Evolutionary conservation across 2,113 vertebrate species (phyloP).

Genomic region (Pitta sordida): DNA sequence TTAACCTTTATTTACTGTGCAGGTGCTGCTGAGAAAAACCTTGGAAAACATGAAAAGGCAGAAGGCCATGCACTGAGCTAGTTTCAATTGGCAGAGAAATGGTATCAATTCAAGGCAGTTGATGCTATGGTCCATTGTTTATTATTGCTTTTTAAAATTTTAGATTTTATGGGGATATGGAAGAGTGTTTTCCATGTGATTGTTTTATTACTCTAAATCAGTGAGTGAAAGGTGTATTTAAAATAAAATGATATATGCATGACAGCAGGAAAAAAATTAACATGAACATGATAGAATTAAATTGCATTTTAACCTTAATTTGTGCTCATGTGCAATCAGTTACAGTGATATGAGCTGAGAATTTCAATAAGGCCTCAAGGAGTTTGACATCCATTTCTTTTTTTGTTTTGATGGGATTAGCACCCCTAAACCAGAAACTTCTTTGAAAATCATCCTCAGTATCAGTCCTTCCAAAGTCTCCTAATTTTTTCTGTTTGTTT

Average conservation of each 20-base stretch:
- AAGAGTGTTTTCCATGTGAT: not conserved
- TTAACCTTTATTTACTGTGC: slow-evolving; percentile 61
- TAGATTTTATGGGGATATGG: not conserved
- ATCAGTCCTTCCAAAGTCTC: not conserved
- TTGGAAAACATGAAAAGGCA: slow-evolving; percentile 9
- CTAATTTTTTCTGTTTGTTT: not conserved
- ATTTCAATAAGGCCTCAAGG: slow-evolving; percentile 9
- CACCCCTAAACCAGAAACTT: not conserved
- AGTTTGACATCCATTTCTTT: slow-evolving; percentile 5
- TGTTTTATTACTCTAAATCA: not conserved
- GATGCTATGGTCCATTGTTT: not conserved
- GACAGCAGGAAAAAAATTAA: not conserved
- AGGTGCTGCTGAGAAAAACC: slow-evolving; percentile 44
- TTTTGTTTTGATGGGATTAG: slow-evolving; percentile 16
- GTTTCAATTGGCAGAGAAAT: slow-evolving; percentile 17
- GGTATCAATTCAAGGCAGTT: not conserved
- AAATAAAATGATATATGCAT: not conserved
- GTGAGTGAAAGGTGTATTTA: not conserved
- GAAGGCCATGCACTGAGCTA: not conserved
- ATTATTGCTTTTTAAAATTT: not conserved
- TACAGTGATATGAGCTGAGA: slow-evolving; percentile 25
- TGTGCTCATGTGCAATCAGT: slow-evolving; percentile 12
- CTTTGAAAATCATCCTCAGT: not conserved
- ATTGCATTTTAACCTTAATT: slow-evolving; percentile 29
- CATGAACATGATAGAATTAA: not conserved